These are phyloP conservation scores for Hetaerina titia DNA, from an alignment of 2,888 invertebrate species.

Conservation along the genomic window DNA sequence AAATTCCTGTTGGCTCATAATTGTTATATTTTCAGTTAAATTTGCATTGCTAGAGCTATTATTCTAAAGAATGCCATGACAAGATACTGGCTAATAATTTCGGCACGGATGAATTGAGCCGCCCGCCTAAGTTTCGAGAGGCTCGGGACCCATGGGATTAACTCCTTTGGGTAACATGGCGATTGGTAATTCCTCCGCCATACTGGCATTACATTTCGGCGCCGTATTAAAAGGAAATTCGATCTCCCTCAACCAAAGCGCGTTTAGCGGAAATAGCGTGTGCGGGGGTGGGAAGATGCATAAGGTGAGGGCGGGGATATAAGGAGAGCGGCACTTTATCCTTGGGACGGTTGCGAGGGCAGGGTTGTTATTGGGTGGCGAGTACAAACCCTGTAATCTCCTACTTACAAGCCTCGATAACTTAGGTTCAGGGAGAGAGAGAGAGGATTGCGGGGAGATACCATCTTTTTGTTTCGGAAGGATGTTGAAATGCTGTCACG, in stretches of 20 bases:
- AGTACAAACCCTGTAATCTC: slow-evolving; percentile 31
- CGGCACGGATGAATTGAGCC: background rate
- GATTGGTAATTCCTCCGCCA: background rate
- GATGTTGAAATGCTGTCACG: slow-evolving; percentile 42
- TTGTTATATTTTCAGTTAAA: background rate
- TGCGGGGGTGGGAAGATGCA: background rate
- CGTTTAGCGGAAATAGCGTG: background rate
- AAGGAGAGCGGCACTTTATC: background rate
- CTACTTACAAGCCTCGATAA: background rate
- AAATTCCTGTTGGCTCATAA: too few relatives aligned
- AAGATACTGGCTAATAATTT: background rate
- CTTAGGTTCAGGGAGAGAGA: background rate
- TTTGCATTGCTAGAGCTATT: background rate
- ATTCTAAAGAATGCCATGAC: background rate
- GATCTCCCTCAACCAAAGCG: background rate
- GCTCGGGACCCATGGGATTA: background rate
- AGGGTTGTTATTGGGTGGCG: background rate
- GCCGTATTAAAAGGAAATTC: slow-evolving; percentile 7
- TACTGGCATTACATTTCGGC: background rate
- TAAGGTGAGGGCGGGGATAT: background rate
- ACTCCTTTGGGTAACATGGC: background rate
- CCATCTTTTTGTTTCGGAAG: slow-evolving; percentile 41
- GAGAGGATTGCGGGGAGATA: background rate
- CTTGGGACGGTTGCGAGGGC: background rate
- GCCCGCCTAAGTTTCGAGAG: background rate